Percentiles rank a stretch among this genome's conserved stretches.
phyloP scores from a whole-genome alignment of 1,140 invertebrate genomes.

The Solen grandis region DNA sequence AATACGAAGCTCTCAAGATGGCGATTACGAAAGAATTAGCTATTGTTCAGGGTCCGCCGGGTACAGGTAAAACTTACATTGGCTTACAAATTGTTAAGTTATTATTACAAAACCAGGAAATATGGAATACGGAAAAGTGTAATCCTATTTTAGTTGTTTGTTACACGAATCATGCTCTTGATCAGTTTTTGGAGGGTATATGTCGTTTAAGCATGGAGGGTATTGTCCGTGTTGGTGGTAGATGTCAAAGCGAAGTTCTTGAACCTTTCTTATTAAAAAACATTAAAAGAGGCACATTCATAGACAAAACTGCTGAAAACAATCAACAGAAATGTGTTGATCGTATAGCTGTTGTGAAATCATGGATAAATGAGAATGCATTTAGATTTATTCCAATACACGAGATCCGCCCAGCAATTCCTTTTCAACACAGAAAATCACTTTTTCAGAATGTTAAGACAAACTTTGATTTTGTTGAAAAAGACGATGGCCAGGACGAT shows the following conservation, averaged over 20 bases:
- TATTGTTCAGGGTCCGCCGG: constrained; percentile 86
- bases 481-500: no score
- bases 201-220: constrained; percentile 70
- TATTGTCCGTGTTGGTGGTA: constrained; percentile 88
- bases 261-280: constrained; percentile 55
- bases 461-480: no score
- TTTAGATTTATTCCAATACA: not conserved
- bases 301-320: constrained; percentile 75
- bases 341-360: constrained; percentile 74
- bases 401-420: constrained; percentile 88
- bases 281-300: constrained; percentile 86
- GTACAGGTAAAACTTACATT: constrained; percentile 79
- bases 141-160: constrained; percentile 89
- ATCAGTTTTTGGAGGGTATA: constrained; percentile 92
- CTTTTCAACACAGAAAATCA: constrained; percentile 92
- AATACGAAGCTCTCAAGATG: constrained; percentile 79
- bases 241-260: constrained; percentile 83
- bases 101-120: constrained; percentile 75
- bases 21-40: constrained; percentile 82
- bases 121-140: constrained; percentile 79
- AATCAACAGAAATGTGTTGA: constrained; percentile 75
- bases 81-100: constrained; percentile 79
- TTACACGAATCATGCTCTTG: constrained; percentile 93
- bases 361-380: constrained; percentile 54
- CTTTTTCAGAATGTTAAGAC: constrained; percentile 82